Conservation (phyloP, 2,888 invertebrate species). For the Platycheirus rosarum region DNA sequence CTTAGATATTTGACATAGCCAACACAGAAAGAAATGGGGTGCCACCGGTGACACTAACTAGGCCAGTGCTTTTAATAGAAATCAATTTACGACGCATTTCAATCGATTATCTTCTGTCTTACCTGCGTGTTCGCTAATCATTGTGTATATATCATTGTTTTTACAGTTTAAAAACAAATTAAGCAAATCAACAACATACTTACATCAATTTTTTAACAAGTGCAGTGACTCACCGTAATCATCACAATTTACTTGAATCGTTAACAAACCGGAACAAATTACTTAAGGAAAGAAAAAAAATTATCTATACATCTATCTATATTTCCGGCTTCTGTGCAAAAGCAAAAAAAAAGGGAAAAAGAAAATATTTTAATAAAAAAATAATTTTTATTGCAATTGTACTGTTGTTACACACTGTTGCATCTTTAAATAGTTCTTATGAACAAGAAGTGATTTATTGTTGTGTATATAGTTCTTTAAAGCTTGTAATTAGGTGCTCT, state of each 20-base stretch:
- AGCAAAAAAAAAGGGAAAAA: slow-evolving; percentile 27
- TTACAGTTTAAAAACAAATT: slow-evolving; percentile 51
- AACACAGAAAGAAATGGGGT: slow-evolving; percentile 45
- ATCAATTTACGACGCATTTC: slow-evolving; percentile 51
- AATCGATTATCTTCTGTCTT: slow-evolving; percentile 40
- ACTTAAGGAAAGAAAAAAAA: slow-evolving; percentile 11
- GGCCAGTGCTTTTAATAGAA: slow-evolving; percentile 57
- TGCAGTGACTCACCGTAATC: slow-evolving; percentile 60
- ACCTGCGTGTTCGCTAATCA: slow-evolving; percentile 40
- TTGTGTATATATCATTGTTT: slow-evolving; percentile 45
- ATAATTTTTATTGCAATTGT: slow-evolving; percentile 38
- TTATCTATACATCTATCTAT: too few species aligned
- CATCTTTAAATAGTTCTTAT: slow-evolving; percentile 35
- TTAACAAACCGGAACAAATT: slow-evolving; percentile 64
- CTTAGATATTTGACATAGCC: slow-evolving; percentile 21
- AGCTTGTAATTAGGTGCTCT: slow-evolving; percentile 10
- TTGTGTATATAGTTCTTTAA: slow-evolving; percentile 7
- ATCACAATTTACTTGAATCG: slow-evolving; percentile 41
- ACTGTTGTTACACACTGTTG: slow-evolving; percentile 53
- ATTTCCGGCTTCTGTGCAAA: slow-evolving; percentile 55
- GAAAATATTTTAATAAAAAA: slow-evolving; percentile 1
- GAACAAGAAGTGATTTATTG: slow-evolving; percentile 41
- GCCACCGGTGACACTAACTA: slow-evolving; percentile 53
- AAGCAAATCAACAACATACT: slow-evolving; percentile 1
- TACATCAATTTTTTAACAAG: slow-evolving; percentile 15